Evolutionary conservation across 2,113 vertebrate species (phyloP).

Genomic region (Coptodon rendalli): DNA sequence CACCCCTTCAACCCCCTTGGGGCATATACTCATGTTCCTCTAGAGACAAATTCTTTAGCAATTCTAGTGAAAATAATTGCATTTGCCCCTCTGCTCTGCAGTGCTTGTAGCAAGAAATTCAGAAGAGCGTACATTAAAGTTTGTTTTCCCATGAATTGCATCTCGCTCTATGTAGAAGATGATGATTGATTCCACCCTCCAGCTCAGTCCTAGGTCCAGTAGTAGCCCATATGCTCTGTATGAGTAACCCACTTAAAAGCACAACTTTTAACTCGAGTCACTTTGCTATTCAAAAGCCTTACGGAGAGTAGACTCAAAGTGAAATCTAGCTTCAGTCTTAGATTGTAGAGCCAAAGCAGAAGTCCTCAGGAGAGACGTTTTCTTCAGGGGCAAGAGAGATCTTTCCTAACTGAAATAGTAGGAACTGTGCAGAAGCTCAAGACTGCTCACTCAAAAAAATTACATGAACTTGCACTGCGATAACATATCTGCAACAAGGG

Average conservation of each 20-base stretch:
- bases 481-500: not conserved
- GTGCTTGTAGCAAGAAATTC: not conserved
- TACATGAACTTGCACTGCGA: not conserved
- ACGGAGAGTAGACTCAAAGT: not conserved
- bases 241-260: not conserved
- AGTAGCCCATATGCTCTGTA: not conserved
- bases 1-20: not conserved
- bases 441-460: not conserved
- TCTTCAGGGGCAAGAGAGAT: not conserved
- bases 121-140: not conserved
- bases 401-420: not conserved
- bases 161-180: not conserved
- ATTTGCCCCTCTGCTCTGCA: not conserved
- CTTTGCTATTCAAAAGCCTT: not conserved
- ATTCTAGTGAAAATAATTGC: not conserved
- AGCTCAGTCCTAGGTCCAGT: not conserved
- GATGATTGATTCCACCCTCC: not conserved
- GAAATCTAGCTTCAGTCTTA: not conserved
- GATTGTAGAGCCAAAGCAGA: not conserved
- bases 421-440: not conserved
- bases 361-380: not conserved
- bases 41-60: not conserved
- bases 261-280: not conserved
- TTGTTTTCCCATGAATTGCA: not conserved
- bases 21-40: not conserved